Evolutionary conservation across 2,888 invertebrate genomes (phyloP), one percentile per base, ranked within the genome.

Genomic region (Mythimna lalbum): DNA sequence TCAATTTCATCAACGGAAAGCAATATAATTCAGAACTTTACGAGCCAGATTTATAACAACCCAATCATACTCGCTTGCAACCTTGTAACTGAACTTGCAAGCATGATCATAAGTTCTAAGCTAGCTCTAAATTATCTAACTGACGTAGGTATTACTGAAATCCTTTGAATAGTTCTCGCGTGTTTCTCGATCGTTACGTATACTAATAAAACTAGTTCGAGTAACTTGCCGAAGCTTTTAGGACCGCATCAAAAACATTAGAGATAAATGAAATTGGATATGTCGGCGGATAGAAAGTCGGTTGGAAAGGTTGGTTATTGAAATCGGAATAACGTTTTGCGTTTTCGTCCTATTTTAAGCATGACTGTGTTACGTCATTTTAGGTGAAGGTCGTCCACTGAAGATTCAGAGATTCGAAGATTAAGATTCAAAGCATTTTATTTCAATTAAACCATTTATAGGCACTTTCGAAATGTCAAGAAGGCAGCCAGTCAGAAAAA

Each of bases 181-280:
- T 80, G 80, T 62, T 80, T 56, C 56, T 55, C 17, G 36, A 72
- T 72, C 82, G 69, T 81, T 82, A 82, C 82, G 66, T 69, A 14
- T 65, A 39, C 63, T 63, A 61, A 79, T 80, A 76, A 80, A 80
- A 82, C 82, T 69, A 66, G 80, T 82, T 82, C 59, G 67, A 68
- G 47, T 72, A 69, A 82, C 76, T 76, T 63, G 56, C 43, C 23
- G 62, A 72, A 71, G 71, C 67, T 82, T 80, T 76, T 71, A 62
- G 60, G 49, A 72, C 72, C 72, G 60, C 67, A 80, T 66, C 65
- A 66, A 66, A 72, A 76, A 73, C 78, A 64, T 82, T 76, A 72
- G 61, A 63, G 67, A 75, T 72, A 66, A 63, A 75, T 82, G 57
- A 50, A 63, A 80, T 56, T 68, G 66, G 74, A 78, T 67, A 62